Evolutionary conservation across 2,113 vertebrate species (phyloP), one percentile per base, ranked within the genome.

Genomic region (Garra rufa): DNA sequence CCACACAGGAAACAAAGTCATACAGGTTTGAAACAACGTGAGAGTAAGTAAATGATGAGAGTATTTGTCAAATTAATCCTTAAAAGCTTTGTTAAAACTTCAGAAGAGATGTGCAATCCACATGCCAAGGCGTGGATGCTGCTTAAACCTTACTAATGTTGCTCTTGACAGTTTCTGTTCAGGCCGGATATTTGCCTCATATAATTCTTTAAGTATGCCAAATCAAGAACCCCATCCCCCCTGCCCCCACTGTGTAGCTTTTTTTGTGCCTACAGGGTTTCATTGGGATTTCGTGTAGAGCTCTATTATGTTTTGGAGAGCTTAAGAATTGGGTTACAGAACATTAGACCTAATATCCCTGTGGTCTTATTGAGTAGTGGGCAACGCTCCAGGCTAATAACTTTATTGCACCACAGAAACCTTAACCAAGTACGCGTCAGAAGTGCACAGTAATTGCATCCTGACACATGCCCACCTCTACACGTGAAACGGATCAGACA

Each of bases 401-500:
- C 83, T 85, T 85, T 76, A 87, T 59, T 76, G 80, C 79, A 44
- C 83, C 71, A 77, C 73, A 87, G 83, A 74, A 81, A 75, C 79
- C 87, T 65, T 79, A 77, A 67, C 82, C 57, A 82, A 86, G 70
- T 59, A 57, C 38, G 14, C 44, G 57, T 57, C 82, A 74, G 44
- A 63, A 76, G 74, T 81, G 63, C 43, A 26, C 71, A 67, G 6
- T 79, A 84, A 87, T 87, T 74, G 48, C 30, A 74, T 34, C 44
- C 44, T 52, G 52, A 80, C 77, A 80, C 43, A 80, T 43, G 17
- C 44, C 59, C 5, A 10, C 15, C 24, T 80, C 17, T 19, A 80
- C 43, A 34, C 10, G 43, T 80, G 77, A 80, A 80, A 48, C 1
- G 4, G 26, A 80, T 26, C 24, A 46, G 59, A 77, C 48, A 30